Evolutionary conservation across 2,797 vertebrate species (phyloP).

Genomic region (Sparus aurata): DNA sequence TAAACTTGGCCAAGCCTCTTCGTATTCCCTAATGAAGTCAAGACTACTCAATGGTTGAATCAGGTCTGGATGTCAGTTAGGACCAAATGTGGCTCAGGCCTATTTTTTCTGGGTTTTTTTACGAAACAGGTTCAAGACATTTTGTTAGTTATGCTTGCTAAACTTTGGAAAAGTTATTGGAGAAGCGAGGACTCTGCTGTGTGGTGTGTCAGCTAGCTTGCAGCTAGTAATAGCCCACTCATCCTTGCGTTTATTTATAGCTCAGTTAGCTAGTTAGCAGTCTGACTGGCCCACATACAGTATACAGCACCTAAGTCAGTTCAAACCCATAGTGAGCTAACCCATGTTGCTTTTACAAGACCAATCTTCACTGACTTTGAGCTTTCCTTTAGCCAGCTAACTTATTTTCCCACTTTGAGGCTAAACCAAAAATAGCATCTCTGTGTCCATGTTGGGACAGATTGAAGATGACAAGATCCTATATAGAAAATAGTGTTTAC

Average conservation of each 20-base stretch:
- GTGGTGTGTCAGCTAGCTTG: slow-evolving; percentile 51
- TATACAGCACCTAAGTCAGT: slow-evolving; percentile 25
- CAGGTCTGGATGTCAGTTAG: not conserved
- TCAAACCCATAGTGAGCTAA: slow-evolving; percentile 25
- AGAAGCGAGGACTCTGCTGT: slow-evolving; percentile 16
- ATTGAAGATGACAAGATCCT: not conserved
- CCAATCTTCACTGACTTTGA: not conserved
- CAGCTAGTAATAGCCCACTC: slow-evolving; percentile 53
- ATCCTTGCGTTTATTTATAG: slow-evolving; percentile 64
- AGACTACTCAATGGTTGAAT: not conserved
- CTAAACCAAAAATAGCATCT: not conserved
- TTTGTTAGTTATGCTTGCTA: slow-evolving; percentile 1
- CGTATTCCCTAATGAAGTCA: not conserved
- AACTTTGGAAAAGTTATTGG: not conserved
- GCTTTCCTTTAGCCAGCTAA: not conserved
- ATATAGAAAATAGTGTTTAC: not conserved
- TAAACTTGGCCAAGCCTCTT: not conserved
- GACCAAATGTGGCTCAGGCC: not conserved
- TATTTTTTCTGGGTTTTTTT: slow-evolving; percentile 5
- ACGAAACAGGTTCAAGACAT: not conserved
- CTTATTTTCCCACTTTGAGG: not conserved
- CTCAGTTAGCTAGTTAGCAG: slow-evolving; percentile 42
- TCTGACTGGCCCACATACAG: slow-evolving; percentile 33
- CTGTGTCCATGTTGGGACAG: not conserved
- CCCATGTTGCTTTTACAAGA: not conserved